phyloP scores from a whole-genome alignment of 2,113 vertebrate genomes.

The Azemiops feae region DNA sequence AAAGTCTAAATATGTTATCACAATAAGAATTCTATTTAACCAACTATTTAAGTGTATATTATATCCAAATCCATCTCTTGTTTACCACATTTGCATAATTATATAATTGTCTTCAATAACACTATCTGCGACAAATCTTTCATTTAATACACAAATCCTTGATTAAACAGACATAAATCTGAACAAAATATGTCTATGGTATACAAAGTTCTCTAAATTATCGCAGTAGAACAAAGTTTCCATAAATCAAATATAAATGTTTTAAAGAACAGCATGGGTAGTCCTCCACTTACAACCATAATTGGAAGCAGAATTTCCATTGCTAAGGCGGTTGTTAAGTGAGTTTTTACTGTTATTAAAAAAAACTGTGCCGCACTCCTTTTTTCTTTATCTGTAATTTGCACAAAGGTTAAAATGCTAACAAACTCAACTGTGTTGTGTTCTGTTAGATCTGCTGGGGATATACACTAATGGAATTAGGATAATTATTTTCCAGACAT shows the following conservation, averaged over 20 bases:
- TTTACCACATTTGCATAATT: neutral
- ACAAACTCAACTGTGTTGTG: neutral
- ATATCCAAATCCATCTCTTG: neutral
- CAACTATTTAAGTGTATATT: neutral
- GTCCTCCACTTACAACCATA: neutral
- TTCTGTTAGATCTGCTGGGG: neutral
- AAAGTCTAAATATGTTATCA: neutral
- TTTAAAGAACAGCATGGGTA: neutral
- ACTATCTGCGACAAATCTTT: neutral
- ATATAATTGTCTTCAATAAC: neutral
- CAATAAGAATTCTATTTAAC: neutral
- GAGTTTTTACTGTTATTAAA: neutral
- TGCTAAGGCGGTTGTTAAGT: neutral
- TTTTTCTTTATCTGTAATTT: neutral
- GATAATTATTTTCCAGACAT: neutral
- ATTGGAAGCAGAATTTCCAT: neutral
- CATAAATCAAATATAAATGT: neutral
- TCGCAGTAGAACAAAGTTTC: neutral
- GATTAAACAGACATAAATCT: neutral
- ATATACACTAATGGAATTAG: neutral
- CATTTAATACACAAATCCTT: neutral
- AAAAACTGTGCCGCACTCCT: neutral
- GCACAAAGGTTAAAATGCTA: neutral
- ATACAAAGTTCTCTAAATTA: neutral
- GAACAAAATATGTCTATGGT: neutral